Evolutionary conservation across 2,797 vertebrate genomes (phyloP), one percentile per base, ranked within the genome.

Genomic region (Protonibea diacanthus): DNA sequence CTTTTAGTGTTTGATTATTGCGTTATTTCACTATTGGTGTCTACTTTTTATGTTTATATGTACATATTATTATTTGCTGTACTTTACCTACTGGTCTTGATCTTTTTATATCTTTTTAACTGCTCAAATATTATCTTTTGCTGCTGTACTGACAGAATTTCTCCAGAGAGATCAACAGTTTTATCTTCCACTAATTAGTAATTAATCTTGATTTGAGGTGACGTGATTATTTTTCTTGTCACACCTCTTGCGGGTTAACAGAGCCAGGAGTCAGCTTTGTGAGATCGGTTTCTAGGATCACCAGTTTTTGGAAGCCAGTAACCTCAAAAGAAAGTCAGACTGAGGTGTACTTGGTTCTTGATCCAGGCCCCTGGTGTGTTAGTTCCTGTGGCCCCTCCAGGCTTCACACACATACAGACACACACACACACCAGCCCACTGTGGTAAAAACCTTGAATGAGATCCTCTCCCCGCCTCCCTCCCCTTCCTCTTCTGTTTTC

Each of bases 361-460:
- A 76, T 82, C 84, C 73, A 70, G 84, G 74, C 85, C 78, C 71
- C 78, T 58, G 66, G 66, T 69, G 80, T 77, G 72, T 83, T 79
- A 62, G 58, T 79, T 88, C 81, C 82, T 76, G 85, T 80, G 86
- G 82, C 86, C 87, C 83, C 81, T 85, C 42, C 42, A 76, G 62
- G 74, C 67, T 84, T 49, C 21, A 47, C 74, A 69, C 44, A 83
- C 40, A 73, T 65, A 53, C 76, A 74, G 68, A 63, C 23, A 80
- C 48, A 29, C 18, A 45, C 55, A 76, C 74, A 76, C 70, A 74
- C 76, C 62, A 84, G 55, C 71, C 79, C 85, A 71, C 88, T 87
- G 84, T 85, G 89, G 80, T 77, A 58, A 58, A 77, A 61, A 75
- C 83, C 74, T 81, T 73, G 63, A 74, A 63, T 68, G 76, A 81